These are phyloP conservation scores for Drosophila sturtevanti DNA, from an alignment of 1,140 invertebrate species.

Conservation along the genomic window DNA sequence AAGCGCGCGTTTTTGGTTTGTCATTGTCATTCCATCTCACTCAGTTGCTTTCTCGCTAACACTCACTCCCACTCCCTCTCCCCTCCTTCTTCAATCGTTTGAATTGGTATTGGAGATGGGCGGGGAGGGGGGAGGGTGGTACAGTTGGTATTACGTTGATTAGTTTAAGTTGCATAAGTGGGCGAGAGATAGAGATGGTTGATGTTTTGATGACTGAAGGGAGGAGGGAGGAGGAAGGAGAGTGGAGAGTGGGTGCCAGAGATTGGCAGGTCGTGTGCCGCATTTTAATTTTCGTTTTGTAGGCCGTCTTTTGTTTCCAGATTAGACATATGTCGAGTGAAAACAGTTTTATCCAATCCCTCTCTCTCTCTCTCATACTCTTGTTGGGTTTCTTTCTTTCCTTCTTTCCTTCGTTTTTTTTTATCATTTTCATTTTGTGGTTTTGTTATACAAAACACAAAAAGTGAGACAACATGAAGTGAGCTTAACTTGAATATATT, in stretches of 20 bases:
- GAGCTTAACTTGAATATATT: slow-evolving; percentile 14
- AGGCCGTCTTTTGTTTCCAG: slow-evolving; percentile 64
- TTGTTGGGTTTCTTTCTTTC: neutral
- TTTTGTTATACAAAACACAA: slow-evolving; percentile 33
- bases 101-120: neutral
- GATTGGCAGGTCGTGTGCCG: slow-evolving; percentile 79
- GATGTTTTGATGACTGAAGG: neutral
- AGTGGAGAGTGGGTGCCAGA: slow-evolving; percentile 45
- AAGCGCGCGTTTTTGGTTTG: slow-evolving; percentile 70
- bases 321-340: slow-evolving; percentile 53
- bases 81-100: neutral
- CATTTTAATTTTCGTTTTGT: slow-evolving; percentile 79
- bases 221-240: neutral
- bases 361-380: neutral
- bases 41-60: neutral
- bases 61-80: neutral
- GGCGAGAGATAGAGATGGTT: slow-evolving; percentile 3
- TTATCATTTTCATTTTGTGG: no score
- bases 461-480: slow-evolving; percentile 31
- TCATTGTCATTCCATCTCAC: slow-evolving; percentile 48
- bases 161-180: slow-evolving; percentile 73
- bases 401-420: neutral
- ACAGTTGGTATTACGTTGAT: slow-evolving; percentile 70
- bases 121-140: neutral
- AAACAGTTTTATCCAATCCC: slow-evolving; percentile 23